Base-by-base conservation (phyloP, 2,113 vertebrate species). In the Cromileptes altivelis region DNA sequence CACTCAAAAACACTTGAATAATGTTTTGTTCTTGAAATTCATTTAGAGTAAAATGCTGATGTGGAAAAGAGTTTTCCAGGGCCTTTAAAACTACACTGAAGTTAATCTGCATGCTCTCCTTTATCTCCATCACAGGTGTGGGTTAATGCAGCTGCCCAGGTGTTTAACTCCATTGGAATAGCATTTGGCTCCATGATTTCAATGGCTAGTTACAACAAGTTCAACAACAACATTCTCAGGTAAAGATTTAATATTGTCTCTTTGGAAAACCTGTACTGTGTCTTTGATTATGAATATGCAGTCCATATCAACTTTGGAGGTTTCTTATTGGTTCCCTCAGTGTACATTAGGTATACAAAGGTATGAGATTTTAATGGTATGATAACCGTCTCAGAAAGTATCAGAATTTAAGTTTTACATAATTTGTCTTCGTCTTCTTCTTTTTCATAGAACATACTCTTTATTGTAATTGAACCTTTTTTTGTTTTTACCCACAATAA, bases 151-250 rank as follows among this genome's bases (percentile, higher is more conserved):
- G 94, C 95, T 27, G 92, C 94, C 27, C 95, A 96, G 85, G 91
- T 96, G 33, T 95, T 96, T 74, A 95, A 95, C 89, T 96, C 95
- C 37, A 70, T 95, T 42, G 95, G 95, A 77, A 92, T 96, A 69
- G 92, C 93, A 7, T 96, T 95, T 74, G 95, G 95, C 27, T 89
- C 86, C 60, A 94, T 95, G 95, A 85, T 95, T 45, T 95, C 95
- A 2, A 91, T 96, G 93, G 92, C 95, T 2, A 96, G 95, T 84
- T 96, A 96, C 91, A 96, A 95, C 93, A 96, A 95, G 73, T 96
- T 93, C 74, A 93, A 93, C 92, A 94, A 96, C 87, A 95, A 95
- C 85, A 91, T 96, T 73, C 83, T 95, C 50, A 93, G 92, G 95
- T 96, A 85, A 89, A 23, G 1, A n/a, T 23, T 58, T 4, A 25